A percentile compares a stretch with the other conserved stretches of the same genome.
These are phyloP conservation scores for Rhogogaster chlorosoma DNA, from an alignment of 2,888 invertebrate genomes.

Conservation along the genomic window DNA sequence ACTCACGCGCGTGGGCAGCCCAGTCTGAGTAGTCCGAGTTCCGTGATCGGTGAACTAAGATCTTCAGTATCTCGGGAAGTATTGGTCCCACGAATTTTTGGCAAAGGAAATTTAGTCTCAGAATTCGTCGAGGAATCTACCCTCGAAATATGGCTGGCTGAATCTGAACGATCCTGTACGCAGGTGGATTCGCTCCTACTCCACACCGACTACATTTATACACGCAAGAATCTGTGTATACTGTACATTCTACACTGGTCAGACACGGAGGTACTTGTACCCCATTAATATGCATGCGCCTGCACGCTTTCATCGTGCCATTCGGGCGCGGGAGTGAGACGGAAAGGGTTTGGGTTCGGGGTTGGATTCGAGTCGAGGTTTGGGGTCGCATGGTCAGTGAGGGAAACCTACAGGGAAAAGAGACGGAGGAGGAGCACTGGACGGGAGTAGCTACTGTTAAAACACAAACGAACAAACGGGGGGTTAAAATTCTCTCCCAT, in stretches of 20 bases:
- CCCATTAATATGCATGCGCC: conserved; percentile 73
- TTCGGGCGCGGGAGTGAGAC: background rate
- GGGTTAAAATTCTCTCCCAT: background rate
- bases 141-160: too few species aligned
- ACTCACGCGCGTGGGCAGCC: too few species aligned
- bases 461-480: background rate
- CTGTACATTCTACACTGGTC: conserved; percentile 57
- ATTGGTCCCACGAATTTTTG: too few species aligned
- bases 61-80: too few species aligned
- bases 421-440: background rate
- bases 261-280: conserved; percentile 71
- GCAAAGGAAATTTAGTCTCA: too few species aligned
- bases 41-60: too few species aligned
- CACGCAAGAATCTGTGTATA: background rate
- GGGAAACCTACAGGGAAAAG: background rate
- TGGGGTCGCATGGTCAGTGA: background rate
- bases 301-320: conserved; percentile 51
- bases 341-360: background rate
- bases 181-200: background rate
- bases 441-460: background rate
- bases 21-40: too few species aligned
- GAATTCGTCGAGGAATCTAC: too few species aligned
- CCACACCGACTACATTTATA: background rate
- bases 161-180: background rate
- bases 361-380: background rate